A percentile compares a stretch with the other conserved stretches of the same genome.
These are phyloP conservation scores for Drosophila lacteicornis DNA, from an alignment of 1,140 invertebrate species.

Conservation along the genomic window DNA sequence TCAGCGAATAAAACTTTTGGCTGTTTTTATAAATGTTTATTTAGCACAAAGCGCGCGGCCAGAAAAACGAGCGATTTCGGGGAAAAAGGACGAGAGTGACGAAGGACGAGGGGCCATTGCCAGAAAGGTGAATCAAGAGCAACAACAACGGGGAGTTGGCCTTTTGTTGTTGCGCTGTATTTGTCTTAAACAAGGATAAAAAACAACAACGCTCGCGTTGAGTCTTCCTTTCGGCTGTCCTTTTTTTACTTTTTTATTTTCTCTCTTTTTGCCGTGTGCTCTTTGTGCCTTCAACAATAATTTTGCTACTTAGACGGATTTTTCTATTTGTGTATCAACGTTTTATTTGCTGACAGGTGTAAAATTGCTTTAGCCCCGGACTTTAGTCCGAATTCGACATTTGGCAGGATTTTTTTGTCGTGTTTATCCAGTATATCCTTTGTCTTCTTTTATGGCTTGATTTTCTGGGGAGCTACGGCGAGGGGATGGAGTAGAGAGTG, in stretches of 20 bases:
- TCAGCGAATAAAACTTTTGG: conserved; percentile 78
- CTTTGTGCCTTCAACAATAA: conserved; percentile 70
- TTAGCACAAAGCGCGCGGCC: conserved; percentile 57
- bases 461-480: neutral
- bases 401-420: conserved; percentile 15
- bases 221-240: conserved; percentile 35
- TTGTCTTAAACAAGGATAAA: conserved; percentile 71
- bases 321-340: conserved; percentile 79
- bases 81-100: conserved; percentile 13
- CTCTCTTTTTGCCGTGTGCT: conserved; percentile 1
- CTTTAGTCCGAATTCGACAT: conserved; percentile 36
- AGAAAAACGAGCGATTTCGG: conserved; percentile 30
- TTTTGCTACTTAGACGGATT: conserved; percentile 79
- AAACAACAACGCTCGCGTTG: conserved; percentile 39
- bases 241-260: conserved; percentile 30
- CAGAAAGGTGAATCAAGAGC: conserved; percentile 68
- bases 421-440: conserved; percentile 18
- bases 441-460: conserved; percentile 50
- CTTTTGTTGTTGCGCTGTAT: conserved; percentile 62
- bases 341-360: conserved; percentile 83
- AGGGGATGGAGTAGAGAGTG: neutral
- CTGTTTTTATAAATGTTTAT: conserved; percentile 80
- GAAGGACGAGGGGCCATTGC: conserved; percentile 37
- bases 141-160: conserved; percentile 55
- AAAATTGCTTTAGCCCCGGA: conserved; percentile 61